phyloP scores from a whole-genome alignment of 2,113 vertebrate species.

The Rhinichthys klamathensis region DNA sequence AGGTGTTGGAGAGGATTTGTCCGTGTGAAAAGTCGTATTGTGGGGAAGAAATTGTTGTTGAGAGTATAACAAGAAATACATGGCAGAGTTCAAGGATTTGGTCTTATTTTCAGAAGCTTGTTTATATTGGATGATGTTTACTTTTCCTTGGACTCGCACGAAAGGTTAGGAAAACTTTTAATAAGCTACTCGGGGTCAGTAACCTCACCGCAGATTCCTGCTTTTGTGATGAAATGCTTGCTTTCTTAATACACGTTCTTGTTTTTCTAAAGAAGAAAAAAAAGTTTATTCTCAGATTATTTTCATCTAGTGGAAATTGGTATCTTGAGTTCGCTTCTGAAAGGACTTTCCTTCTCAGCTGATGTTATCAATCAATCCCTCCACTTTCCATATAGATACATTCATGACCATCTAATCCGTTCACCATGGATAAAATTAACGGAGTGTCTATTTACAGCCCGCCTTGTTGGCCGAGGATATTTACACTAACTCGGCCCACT shows the following conservation, averaged over 20 bases:
- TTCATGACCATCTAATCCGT: not conserved
- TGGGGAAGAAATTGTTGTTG: not conserved
- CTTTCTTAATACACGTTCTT: not conserved
- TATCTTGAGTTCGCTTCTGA: not conserved
- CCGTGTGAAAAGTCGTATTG: not conserved
- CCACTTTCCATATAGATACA: not conserved
- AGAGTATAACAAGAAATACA: not conserved
- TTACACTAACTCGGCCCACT: no score
- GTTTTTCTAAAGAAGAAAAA: not conserved
- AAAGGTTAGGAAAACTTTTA: not conserved
- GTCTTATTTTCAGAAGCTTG: not conserved
- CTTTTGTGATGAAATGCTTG: not conserved
- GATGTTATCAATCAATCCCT: slow-evolving; percentile 35
- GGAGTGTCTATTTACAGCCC: no score
- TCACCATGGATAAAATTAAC: not conserved
- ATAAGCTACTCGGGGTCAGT: not conserved
- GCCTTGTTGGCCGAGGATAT: no score
- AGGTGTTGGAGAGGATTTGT: not conserved
- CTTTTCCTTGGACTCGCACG: not conserved
- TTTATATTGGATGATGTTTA: not conserved
- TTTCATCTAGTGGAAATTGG: not conserved
- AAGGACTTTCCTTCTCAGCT: not conserved
- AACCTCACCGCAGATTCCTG: not conserved
- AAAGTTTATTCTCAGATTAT: not conserved
- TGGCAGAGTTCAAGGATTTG: slow-evolving; percentile 5